Percentiles rank a stretch among this genome's conserved stretches.
phyloP scores from a whole-genome alignment of 2,797 vertebrate genomes.

The Hyperoplus immaculatus region DNA sequence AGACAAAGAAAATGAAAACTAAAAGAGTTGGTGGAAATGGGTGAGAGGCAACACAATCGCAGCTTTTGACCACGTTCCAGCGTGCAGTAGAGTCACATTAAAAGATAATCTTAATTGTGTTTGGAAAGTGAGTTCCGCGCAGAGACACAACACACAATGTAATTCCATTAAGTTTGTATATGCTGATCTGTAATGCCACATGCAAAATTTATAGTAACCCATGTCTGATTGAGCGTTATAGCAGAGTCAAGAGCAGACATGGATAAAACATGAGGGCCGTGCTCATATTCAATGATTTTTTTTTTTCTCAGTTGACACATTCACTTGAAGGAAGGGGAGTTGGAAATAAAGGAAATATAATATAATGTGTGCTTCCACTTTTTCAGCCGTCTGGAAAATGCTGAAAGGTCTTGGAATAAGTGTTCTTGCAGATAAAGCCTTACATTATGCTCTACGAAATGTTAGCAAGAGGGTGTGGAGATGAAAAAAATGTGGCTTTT shows the following conservation, averaged over 20 bases:
- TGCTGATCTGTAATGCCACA: background rate
- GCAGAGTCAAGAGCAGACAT: background rate
- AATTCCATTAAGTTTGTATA: background rate
- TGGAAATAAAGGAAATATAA: constrained; percentile 33
- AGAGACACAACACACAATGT: background rate
- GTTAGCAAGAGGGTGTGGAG: constrained; percentile 42
- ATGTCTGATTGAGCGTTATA: background rate
- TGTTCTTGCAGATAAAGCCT: constrained; percentile 39
- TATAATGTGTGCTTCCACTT: background rate
- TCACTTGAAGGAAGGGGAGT: constrained; percentile 30
- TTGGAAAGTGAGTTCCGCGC: background rate
- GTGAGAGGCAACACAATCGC: too few relatives aligned
- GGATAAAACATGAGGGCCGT: constrained; percentile 32
- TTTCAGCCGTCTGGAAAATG: constrained; percentile 33
- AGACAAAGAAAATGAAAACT: too few relatives aligned
- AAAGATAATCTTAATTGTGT: background rate
- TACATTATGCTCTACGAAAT: constrained; percentile 56
- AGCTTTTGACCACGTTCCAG: background rate
- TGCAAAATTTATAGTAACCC: background rate
- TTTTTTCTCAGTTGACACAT: background rate
- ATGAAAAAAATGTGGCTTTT: constrained; percentile 37
- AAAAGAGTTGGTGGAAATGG: too few relatives aligned
- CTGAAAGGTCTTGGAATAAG: constrained; percentile 42
- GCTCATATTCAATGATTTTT: constrained; percentile 4
- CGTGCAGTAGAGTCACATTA: background rate